phyloP scores from a whole-genome alignment of 2,113 vertebrate species.

The Accipiter cooperii region DNA sequence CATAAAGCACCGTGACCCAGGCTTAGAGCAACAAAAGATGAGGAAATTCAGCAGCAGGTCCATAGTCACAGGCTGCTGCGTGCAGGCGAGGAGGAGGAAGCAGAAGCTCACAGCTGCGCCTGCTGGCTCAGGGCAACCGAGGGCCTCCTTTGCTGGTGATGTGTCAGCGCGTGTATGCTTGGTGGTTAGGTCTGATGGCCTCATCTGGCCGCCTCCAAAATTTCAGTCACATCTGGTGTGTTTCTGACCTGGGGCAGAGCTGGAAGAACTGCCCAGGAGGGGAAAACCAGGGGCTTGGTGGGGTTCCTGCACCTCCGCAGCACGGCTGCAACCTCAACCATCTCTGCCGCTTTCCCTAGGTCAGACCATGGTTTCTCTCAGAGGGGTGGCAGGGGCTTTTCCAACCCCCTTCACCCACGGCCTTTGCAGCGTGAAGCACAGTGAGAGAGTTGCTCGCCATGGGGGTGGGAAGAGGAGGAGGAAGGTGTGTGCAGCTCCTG shows the following conservation, averaged over 20 bases:
- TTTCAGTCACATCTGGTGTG: not conserved
- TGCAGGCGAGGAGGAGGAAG: not conserved
- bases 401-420: rapidly evolving
- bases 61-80: not conserved
- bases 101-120: not conserved
- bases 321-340: rapidly evolving
- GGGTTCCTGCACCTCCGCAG: rapidly evolving
- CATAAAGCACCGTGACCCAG: not conserved
- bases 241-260: not conserved
- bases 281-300: not conserved
- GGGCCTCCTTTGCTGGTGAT: not conserved
- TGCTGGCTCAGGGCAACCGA: not conserved
- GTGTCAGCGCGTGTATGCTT: rapidly evolving
- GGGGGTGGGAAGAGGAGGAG: not conserved
- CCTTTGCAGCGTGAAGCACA: not conserved
- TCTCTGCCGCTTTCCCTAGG: not conserved
- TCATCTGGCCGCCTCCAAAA: not conserved
- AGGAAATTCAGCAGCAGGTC: not conserved
- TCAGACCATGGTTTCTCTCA: not conserved
- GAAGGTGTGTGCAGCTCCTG: not conserved
- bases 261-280: not conserved
- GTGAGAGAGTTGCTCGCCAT: not conserved
- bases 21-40: not conserved
- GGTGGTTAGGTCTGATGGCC: not conserved
- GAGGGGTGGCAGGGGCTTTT: not conserved